Percentiles rank a stretch among this genome's conserved stretches.
These are phyloP conservation scores for Nebria salina DNA, from an alignment of 2,888 invertebrate genomes.

Conservation along the genomic window DNA sequence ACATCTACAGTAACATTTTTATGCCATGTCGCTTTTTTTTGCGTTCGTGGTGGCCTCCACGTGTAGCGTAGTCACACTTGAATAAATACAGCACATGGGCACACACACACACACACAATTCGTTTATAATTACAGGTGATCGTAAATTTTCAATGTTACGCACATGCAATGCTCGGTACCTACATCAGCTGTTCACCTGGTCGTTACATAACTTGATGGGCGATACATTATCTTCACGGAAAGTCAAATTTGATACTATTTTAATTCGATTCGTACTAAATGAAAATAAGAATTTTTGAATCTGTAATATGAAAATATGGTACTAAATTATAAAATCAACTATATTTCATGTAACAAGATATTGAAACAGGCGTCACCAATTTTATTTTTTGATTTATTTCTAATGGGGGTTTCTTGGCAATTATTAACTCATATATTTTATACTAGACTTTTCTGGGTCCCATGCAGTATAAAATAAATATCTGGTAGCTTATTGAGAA, in stretches of 20 bases:
- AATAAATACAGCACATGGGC: not conserved
- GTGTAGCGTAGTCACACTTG: not conserved
- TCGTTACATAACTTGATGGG: not conserved
- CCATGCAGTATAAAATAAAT: not conserved
- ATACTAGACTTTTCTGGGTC: not conserved
- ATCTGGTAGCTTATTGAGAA: not conserved
- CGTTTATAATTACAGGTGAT: slow-evolving; percentile 36
- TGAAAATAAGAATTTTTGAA: not conserved
- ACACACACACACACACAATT: slow-evolving; percentile 2
- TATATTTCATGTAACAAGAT: slow-evolving; percentile 41
- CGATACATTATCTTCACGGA: not conserved
- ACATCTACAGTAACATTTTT: slow-evolving; percentile 29
- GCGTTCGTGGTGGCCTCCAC: not conserved
- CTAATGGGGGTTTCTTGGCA: slow-evolving; percentile 15
- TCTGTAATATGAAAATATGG: no score
- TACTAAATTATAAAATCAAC: not conserved
- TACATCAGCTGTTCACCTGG: not conserved
- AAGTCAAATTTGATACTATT: not conserved
- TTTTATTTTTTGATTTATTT: slow-evolving; percentile 43
- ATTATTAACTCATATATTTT: slow-evolving; percentile 4
- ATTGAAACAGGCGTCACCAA: slow-evolving; percentile 40
- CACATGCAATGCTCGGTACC: not conserved
- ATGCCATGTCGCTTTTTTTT: slow-evolving; percentile 18
- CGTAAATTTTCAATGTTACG: slow-evolving; percentile 24
- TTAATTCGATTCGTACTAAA: not conserved